Percentiles rank a stretch among this genome's conserved stretches.
phyloP scores from a whole-genome alignment of 2,888 invertebrate genomes.

The Stenodema calcarata region DNA sequence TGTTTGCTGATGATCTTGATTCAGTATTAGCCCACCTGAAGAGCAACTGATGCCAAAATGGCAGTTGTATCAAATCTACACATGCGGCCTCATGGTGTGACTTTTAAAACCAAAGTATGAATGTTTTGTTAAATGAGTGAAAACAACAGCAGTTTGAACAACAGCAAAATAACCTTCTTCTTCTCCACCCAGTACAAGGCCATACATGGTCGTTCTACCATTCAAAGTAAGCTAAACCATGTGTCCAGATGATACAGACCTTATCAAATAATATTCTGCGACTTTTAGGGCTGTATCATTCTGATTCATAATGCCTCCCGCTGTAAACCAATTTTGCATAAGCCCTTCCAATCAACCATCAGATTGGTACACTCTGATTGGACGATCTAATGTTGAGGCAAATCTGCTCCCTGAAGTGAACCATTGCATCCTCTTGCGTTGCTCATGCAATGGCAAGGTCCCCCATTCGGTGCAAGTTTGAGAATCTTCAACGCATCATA shows the following conservation, averaged over 20 bases:
- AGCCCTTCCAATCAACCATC: too few relatives aligned
- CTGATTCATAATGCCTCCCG: background rate
- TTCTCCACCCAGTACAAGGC: too few relatives aligned
- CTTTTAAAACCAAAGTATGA: background rate
- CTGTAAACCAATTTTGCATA: background rate
- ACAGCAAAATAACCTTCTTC: too few relatives aligned
- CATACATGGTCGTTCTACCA: background rate
- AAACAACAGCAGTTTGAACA: background rate
- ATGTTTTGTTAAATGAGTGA: background rate
- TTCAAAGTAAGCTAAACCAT: background rate
- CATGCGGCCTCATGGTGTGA: background rate
- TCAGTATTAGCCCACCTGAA: background rate
- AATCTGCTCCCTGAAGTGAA: too few relatives aligned
- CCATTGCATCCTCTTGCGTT: too few relatives aligned
- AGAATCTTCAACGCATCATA: too few relatives aligned
- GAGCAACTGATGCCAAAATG: background rate
- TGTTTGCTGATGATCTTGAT: background rate
- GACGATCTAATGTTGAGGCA: too few relatives aligned
- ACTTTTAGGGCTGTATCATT: background rate
- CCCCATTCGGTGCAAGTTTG: too few relatives aligned
- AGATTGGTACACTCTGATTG: too few relatives aligned
- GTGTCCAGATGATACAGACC: background rate
- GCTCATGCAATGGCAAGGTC: too few relatives aligned
- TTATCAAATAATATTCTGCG: background rate
- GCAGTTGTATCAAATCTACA: background rate